A percentile compares a stretch with the other conserved stretches of the same genome.
These are phyloP conservation scores for Quiscalus mexicanus DNA, from an alignment of 2,113 vertebrate species.

Conservation along the genomic window DNA sequence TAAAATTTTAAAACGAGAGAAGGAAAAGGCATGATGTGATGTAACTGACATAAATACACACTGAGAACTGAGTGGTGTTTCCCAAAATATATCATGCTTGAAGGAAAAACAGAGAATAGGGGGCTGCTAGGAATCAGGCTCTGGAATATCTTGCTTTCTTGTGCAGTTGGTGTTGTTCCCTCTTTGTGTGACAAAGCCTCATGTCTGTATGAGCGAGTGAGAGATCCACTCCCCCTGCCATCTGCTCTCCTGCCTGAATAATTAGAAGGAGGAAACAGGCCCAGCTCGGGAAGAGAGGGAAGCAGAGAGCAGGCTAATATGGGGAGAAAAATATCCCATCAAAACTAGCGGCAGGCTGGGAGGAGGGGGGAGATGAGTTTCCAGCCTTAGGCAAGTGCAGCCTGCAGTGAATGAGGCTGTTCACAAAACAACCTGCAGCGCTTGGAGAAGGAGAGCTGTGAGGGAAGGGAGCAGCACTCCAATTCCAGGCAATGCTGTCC, in stretches of 20 bases:
- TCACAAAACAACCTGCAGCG: not conserved
- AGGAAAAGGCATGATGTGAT: not conserved
- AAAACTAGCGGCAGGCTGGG: not conserved
- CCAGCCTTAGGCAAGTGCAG: not conserved
- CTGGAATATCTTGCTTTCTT: not conserved
- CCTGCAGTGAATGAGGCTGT: not conserved
- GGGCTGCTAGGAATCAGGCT: not conserved
- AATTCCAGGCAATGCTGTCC: not conserved
- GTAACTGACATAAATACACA: not conserved
- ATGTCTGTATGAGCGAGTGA: not conserved
- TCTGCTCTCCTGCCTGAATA: slow-evolving; percentile 53
- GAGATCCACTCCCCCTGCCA: slow-evolving; percentile 45
- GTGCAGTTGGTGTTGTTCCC: not conserved
- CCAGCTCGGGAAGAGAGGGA: not conserved
- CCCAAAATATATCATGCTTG: not conserved
- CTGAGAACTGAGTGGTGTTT: not conserved
- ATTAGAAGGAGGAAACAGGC: not conserved
- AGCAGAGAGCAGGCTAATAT: not conserved
- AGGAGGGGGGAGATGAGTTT: not conserved
- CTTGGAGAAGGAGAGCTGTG: not conserved
- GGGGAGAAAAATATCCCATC: not conserved
- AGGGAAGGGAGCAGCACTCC: not conserved
- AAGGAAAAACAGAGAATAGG: not conserved
- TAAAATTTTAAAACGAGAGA: not conserved
- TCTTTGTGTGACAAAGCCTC: not conserved